phyloP scores from a whole-genome alignment of 37 sponge, comb jelly and placozoan genomes.

The Crambe crambe region DNA sequence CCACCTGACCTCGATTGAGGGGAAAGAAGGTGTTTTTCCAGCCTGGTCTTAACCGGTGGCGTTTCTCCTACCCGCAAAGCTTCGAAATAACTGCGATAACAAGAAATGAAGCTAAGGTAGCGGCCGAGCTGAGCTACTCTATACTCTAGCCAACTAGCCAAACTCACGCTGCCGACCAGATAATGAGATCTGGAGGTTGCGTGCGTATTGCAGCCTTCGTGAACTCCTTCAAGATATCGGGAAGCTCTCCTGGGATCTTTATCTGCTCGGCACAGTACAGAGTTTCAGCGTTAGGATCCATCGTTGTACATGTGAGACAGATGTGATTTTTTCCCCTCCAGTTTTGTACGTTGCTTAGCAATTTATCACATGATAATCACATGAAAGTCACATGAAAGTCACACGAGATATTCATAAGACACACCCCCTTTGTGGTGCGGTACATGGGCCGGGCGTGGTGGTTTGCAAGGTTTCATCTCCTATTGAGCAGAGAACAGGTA shows the following conservation, averaged over 20 bases:
- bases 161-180: slow-evolving; percentile 94
- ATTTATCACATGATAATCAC: too few relatives aligned
- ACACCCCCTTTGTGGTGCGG: too few relatives aligned
- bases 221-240: slow-evolving; percentile 92
- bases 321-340: neutral
- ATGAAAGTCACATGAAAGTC: too few relatives aligned
- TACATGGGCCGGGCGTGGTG: too few relatives aligned
- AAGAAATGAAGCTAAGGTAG: too few relatives aligned
- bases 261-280: slow-evolving; percentile 98
- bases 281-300: slow-evolving; percentile 70
- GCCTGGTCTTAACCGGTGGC: slow-evolving; percentile 87
- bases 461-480: too few relatives aligned
- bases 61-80: slow-evolving; percentile 72
- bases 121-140: too few relatives aligned
- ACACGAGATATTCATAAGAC: too few relatives aligned
- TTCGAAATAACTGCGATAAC: slow-evolving; percentile 88
- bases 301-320: too few relatives aligned
- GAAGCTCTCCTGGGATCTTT: slow-evolving; percentile 91
- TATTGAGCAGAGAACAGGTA: too few relatives aligned
- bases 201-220: slow-evolving; percentile 98
- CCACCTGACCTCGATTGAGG: slow-evolving; percentile 59
- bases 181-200: slow-evolving; percentile 87
- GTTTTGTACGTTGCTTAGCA: neutral
- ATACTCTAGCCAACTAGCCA: too few relatives aligned
- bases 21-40: slow-evolving; percentile 57